phyloP scores from a whole-genome alignment of 2,797 vertebrate species.

The Pempheris klunzingeri region DNA sequence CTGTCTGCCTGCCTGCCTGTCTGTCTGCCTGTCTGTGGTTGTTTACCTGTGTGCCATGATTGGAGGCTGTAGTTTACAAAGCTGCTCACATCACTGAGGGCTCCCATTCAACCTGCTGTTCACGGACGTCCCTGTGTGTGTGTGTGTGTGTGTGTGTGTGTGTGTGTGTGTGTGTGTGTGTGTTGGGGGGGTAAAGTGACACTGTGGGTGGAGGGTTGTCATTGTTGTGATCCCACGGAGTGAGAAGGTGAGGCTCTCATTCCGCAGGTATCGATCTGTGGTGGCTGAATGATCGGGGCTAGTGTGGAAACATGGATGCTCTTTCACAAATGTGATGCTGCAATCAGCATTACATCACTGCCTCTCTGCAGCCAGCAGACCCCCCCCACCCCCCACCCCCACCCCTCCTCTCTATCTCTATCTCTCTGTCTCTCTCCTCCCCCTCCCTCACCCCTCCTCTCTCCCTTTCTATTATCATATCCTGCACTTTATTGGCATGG shows the following conservation, averaged over 20 bases:
- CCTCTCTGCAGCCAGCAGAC: constrained; percentile 66
- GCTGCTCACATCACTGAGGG: neutral
- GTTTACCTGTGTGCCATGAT: neutral
- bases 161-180: too few relatives aligned
- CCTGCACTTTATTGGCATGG: constrained; percentile 39
- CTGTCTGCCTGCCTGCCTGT: too few relatives aligned
- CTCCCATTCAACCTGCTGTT: neutral
- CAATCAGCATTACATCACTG: constrained; percentile 83
- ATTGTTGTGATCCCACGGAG: constrained; percentile 44
- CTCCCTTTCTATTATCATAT: constrained; percentile 35
- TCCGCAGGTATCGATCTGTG: constrained; percentile 71
- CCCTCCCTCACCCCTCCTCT: neutral
- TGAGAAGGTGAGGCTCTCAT: constrained; percentile 15
- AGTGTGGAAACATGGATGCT: constrained; percentile 81
- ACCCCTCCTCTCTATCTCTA: neutral
- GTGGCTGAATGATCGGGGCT: constrained; percentile 70
- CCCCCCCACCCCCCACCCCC: too few relatives aligned
- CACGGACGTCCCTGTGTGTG: too few relatives aligned
- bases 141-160: too few relatives aligned
- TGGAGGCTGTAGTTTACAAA: neutral
- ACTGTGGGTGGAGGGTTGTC: too few relatives aligned
- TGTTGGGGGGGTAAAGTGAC: too few relatives aligned
- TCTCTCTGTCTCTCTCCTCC: neutral
- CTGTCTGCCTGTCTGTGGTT: neutral
- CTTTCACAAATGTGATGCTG: constrained; percentile 74